These are phyloP conservation scores for Daphoenositta chrysoptera DNA, from an alignment of 2,113 vertebrate species.

Conservation along the genomic window DNA sequence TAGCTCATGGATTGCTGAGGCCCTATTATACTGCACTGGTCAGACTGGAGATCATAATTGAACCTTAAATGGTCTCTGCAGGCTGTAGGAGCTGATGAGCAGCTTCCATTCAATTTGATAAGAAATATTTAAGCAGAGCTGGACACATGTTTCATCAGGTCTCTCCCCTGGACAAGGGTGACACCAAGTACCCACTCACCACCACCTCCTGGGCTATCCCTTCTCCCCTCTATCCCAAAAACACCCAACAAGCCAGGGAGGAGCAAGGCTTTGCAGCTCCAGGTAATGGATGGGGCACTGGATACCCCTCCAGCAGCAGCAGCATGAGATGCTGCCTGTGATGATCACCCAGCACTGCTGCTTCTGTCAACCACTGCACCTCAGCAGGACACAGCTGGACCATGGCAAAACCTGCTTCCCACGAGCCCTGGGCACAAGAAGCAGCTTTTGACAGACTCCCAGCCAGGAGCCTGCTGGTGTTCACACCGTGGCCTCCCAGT, in stretches of 20 bases:
- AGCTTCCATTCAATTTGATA: not conserved
- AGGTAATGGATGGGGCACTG: fast-evolving
- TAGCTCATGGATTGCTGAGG: not conserved
- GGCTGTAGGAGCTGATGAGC: not conserved
- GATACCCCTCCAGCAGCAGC: not conserved
- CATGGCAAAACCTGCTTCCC: not conserved
- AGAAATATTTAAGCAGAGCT: not conserved
- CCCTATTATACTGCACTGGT: not conserved
- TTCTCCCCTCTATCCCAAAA: not conserved
- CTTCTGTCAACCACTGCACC: not conserved
- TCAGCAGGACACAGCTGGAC: not conserved
- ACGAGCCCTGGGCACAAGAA: not conserved
- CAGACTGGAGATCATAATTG: not conserved
- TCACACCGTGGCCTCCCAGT: not conserved
- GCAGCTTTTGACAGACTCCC: not conserved
- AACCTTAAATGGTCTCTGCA: not conserved
- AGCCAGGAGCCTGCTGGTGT: not conserved
- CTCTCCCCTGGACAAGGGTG: not conserved
- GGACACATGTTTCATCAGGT: not conserved
- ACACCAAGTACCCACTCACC: not conserved
- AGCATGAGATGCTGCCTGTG: not conserved
- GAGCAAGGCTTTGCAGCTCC: not conserved
- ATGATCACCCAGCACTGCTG: not conserved
- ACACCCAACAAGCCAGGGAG: not conserved
- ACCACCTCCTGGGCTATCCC: not conserved